Evolutionary conservation across 1,140 invertebrate species (phyloP).

Genomic region (Drosophila nannoptera): DNA sequence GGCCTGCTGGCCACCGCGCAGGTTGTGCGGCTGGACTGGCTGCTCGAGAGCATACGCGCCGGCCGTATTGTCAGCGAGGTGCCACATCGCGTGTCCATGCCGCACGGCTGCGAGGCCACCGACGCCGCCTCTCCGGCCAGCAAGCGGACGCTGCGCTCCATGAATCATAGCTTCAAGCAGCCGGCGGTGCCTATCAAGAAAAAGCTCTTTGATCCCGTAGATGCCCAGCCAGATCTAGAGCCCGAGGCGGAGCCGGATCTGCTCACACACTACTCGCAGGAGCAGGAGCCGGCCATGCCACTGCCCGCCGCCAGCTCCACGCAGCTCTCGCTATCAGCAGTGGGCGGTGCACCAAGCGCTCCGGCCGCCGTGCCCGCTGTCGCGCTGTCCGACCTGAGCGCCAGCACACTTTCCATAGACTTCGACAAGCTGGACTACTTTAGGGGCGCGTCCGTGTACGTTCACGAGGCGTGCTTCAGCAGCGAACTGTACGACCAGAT

Average conservation of each 20-base stretch:
- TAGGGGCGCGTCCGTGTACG: conserved; percentile 79
- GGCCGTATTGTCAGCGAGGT: conserved; percentile 82
- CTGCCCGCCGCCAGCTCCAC: conserved; percentile 60
- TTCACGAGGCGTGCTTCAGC: conserved; percentile 78
- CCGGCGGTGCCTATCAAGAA: conserved; percentile 61
- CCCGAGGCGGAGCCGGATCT: conserved; percentile 29
- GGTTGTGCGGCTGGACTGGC: conserved; percentile 86
- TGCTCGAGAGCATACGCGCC: conserved; percentile 85
- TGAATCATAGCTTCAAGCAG: conserved; percentile 78
- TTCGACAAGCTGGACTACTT: conserved; percentile 78
- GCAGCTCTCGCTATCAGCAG: conserved; percentile 31
- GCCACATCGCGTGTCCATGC: conserved; percentile 72
- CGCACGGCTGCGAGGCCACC: conserved; percentile 49
- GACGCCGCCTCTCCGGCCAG: conserved; percentile 83
- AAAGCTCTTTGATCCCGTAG: conserved; percentile 51
- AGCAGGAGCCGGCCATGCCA: conserved; percentile 62
- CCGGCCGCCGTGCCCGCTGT: not conserved
- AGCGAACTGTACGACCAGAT: conserved; percentile 78
- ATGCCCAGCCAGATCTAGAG: not conserved
- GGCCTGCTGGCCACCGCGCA: conserved; percentile 79
- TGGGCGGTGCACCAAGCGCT: not conserved
- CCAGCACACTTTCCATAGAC: conserved; percentile 64
- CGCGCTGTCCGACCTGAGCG: conserved; percentile 49
- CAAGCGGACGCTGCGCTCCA: conserved; percentile 79
- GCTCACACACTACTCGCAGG: conserved; percentile 67